A percentile compares a stretch with the other conserved stretches of the same genome.
phyloP scores from a whole-genome alignment of 2,113 vertebrate species.

The Rhynchomys soricoides region DNA sequence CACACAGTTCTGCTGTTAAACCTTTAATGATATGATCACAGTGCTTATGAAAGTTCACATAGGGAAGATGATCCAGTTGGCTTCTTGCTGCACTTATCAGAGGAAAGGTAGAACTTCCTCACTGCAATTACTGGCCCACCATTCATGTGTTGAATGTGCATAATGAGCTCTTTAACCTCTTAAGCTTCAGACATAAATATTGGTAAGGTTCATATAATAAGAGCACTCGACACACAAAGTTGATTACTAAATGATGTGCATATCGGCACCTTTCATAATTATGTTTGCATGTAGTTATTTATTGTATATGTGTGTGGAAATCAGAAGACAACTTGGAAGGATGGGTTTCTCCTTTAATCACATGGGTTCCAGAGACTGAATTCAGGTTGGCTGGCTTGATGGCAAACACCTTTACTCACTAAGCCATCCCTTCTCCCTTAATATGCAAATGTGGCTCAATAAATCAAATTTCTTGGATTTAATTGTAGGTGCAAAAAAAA shows the following conservation, averaged over 20 bases:
- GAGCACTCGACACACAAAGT: background rate
- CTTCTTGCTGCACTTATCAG: background rate
- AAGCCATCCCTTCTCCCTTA: background rate
- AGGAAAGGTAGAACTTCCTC: background rate
- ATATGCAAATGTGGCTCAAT: background rate
- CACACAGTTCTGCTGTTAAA: background rate
- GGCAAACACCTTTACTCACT: too few relatives aligned
- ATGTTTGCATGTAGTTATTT: background rate
- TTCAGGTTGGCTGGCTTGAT: background rate
- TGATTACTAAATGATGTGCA: conserved; percentile 4
- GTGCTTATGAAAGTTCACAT: background rate
- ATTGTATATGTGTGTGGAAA: background rate
- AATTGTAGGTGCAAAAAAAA: conserved; percentile 7
- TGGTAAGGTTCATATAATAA: background rate
- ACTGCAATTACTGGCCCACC: background rate
- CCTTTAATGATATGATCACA: background rate
- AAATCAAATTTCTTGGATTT: conserved; percentile 17
- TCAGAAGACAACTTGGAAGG: background rate
- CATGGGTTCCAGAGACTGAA: background rate
- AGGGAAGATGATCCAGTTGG: background rate
- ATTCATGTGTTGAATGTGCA: background rate
- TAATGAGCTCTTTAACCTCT: background rate
- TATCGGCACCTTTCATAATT: too few relatives aligned
- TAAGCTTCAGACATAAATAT: background rate
- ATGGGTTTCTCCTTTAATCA: background rate